Evolutionary conservation across 2,888 invertebrate genomes (phyloP), one percentile per base, ranked within the genome.

Genomic region (Melanotus villosus): DNA sequence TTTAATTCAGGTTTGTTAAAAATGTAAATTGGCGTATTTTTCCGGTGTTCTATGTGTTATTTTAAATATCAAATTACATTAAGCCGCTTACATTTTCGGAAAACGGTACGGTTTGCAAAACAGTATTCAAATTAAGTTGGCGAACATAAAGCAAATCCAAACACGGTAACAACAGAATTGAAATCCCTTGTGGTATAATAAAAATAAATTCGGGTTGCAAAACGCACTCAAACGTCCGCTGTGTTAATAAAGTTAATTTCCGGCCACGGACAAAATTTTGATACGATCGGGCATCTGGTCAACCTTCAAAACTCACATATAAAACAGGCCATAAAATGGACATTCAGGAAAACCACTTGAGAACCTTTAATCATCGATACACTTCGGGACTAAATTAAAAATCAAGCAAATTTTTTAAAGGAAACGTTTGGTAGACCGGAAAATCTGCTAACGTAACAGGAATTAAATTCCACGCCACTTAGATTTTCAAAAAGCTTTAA

Each of bases 211-310:
- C 47, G 47, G 47, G 23, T 47, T 47, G 19, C 23, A 23, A 26
- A 12, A 26, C 47, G 47, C 12, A 47, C 47, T 47, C 47, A 47
- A 47, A 47, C 47, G 23, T 47, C 47, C 47, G 47, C 47, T 26
- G 47, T 47, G 47, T 47, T 47, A 47, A 47, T 47, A 47, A 47
- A 47, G 47, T 47, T 47, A 47, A 47, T 47, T 47, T 47, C 47
- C 47, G 21, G 47, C 21, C 23, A 12, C 23, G 47, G 19, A 47
- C 47, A 23, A 47, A 47, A 47, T 47, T n/a, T 47, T 47, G 47
- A 47, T 47, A 21, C 47, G 47, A 47, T 47, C 47, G 47, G n/a
- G n/a, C 47, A 26, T 47, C 47, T 47, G 47, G 23, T 26, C 47
- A 47, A 19, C 19, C 19, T 47, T 47, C 47, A 47, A 47, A 47